A percentile compares a stretch with the other conserved stretches of the same genome.
These are phyloP conservation scores for Drosophila seguyi DNA, from an alignment of 1,140 invertebrate species.

Conservation along the genomic window DNA sequence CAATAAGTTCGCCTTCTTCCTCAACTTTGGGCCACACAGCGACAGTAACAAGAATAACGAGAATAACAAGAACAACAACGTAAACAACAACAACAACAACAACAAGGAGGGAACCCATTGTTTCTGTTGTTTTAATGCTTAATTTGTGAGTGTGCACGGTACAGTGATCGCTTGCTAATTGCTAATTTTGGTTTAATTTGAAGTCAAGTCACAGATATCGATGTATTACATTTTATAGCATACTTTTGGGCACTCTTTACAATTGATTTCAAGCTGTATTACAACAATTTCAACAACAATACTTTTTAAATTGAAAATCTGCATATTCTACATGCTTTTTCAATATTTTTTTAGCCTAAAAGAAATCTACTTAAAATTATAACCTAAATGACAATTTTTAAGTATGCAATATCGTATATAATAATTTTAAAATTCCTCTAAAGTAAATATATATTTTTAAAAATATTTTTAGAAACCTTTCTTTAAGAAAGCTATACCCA, in stretches of 20 bases:
- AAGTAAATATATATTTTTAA: not conserved
- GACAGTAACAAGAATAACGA: slow-evolving; percentile 13
- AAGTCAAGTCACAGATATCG: not conserved
- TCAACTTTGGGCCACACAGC: slow-evolving; percentile 16
- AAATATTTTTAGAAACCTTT: no score
- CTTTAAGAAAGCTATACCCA: not conserved
- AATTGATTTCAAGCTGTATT: no score
- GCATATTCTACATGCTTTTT: not conserved
- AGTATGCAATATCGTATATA: not conserved
- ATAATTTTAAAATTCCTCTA: not conserved
- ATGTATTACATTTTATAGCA: not conserved
- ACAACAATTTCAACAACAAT: not conserved
- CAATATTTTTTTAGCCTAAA: not conserved
- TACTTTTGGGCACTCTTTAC: not conserved
- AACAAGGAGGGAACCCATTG: slow-evolving; percentile 16
- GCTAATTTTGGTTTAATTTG: not conserved
- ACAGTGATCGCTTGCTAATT: slow-evolving; percentile 20
- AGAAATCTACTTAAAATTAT: not conserved
- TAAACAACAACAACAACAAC: slow-evolving; percentile 4
- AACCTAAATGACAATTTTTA: no score
- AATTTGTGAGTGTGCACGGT: slow-evolving; percentile 25
- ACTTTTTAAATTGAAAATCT: not conserved
- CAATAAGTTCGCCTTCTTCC: slow-evolving; percentile 51
- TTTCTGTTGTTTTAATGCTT: slow-evolving; percentile 34
- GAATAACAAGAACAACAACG: slow-evolving; percentile 2